Conservation (phyloP, 2,888 invertebrate genomes). For the Idaea dimidiata region DNA sequence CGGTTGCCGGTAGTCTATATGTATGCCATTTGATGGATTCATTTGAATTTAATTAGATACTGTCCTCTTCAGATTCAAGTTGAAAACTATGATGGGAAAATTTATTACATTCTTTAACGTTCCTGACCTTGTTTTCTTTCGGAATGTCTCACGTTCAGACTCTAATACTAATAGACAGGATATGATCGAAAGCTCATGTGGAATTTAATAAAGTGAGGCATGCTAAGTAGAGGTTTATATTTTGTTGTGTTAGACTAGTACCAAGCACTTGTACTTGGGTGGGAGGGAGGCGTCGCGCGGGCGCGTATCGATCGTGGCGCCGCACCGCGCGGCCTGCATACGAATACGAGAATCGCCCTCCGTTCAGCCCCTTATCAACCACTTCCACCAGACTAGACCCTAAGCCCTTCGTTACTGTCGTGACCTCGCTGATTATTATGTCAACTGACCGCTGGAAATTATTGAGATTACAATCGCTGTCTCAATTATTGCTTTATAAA, state of each 20-base stretch:
- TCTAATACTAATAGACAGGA: background rate
- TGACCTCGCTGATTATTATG: conserved; percentile 59
- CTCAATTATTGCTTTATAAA: conserved; percentile 4
- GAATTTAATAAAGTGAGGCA: conserved; percentile 49
- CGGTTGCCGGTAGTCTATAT: background rate
- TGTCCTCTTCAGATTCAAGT: background rate
- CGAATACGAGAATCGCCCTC: conserved; percentile 74
- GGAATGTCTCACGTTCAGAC: background rate
- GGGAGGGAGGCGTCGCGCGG: conserved; percentile 70
- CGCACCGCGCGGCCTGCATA: conserved; percentile 72
- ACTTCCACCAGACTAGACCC: conserved; percentile 62
- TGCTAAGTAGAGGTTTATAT: conserved; percentile 39
- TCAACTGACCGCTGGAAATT: conserved; percentile 37
- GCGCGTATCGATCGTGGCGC: conserved; percentile 77
- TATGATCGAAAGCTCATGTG: conserved; percentile 25
- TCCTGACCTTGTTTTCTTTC: background rate
- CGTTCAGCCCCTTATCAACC: conserved; percentile 69
- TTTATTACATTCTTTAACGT: background rate
- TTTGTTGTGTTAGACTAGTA: conserved; percentile 60
- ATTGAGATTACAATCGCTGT: conserved; percentile 12
- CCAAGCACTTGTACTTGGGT: conserved; percentile 41
- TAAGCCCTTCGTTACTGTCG: conserved; percentile 60
- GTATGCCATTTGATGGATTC: too few relatives aligned
- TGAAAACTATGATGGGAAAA: background rate
- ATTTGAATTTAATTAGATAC: too few relatives aligned